Evolutionary conservation across 2,888 invertebrate genomes (phyloP).

Genomic region (Altica lythri): DNA sequence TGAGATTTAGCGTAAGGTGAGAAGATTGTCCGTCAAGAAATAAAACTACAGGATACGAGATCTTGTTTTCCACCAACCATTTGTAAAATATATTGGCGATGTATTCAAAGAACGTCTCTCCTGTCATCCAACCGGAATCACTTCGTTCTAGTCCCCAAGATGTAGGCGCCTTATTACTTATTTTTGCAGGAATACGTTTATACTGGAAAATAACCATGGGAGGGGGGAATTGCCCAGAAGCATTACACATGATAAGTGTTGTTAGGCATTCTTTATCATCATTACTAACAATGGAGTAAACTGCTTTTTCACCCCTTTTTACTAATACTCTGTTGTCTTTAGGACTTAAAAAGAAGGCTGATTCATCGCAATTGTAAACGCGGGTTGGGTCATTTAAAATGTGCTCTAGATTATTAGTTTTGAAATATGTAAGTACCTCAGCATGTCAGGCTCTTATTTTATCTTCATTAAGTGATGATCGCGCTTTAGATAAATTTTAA

Average conservation of each 20-base stretch:
- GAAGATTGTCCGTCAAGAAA: conserved; percentile 20
- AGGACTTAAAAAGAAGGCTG: no score
- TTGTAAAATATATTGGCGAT: background rate
- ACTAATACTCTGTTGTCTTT: background rate
- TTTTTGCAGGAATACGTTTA: background rate
- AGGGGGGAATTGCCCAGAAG: background rate
- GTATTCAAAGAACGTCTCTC: background rate
- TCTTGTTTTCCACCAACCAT: conserved; percentile 6
- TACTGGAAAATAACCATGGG: background rate
- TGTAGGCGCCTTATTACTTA: background rate
- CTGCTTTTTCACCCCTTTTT: background rate
- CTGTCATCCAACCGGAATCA: background rate
- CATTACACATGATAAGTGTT: background rate
- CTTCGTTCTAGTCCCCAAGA: background rate
- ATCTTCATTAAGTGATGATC: no score
- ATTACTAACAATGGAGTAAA: background rate
- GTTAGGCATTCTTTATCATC: background rate
- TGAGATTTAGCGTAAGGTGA: conserved; percentile 13
- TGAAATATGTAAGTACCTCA: no score
- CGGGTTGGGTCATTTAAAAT: no score
- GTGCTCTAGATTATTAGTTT: no score
- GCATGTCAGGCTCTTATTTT: no score
- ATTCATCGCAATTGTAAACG: no score
- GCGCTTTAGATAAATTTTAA: no score
- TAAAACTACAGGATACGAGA: conserved; percentile 19